Evolutionary conservation across 2,797 vertebrate species (phyloP), one percentile per base, ranked within the genome.

Genomic region (Varecia variegata): DNA sequence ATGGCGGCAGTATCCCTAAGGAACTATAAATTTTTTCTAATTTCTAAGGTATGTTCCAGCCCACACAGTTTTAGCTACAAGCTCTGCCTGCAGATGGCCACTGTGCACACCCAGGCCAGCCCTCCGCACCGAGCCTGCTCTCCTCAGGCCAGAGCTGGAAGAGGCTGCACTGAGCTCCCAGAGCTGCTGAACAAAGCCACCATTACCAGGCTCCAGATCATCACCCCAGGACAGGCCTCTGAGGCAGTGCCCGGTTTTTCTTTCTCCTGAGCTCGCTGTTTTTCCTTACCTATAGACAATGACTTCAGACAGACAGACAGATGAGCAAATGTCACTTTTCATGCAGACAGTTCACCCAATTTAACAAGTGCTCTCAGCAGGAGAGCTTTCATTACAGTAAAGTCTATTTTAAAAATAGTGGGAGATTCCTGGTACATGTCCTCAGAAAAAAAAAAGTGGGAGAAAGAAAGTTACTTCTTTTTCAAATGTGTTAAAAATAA

Each of bases 401-500:
- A 9, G 27, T 93, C 91, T 82, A 82, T 80, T 93, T 97, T 94
- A 92, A 97, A 97, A 93, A 76, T 23, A 50, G 71, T 79, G 65
- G 76, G 96, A 97, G 80, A 77, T 45, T 45, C 43, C 43, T 45
- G 43, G 43, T 45, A 45, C 43, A 45, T 45, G 43, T 45, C 43
- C 43, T 45, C 43, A 45, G 43, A 10, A 12, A 45, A 45, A 45
- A 45, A 43, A 45, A 45, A 45, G 71, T 81, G 65, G 73, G 96
- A 97, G 80, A 77, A 56, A 95, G 90, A 70, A 83, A 95, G 90
- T 35, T 84, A 94, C 94, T 96, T 96, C 88, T 97, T 88, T 82
- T 81, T 65, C 38, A 84, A 96, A 70, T 5, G 2, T 62, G 5
- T 38, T 68, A 43, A 83, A 60, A 92, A 67, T 18, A 74, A 45